These are phyloP conservation scores for Tragelaphus eurycerus DNA, from an alignment of 2,797 vertebrate genomes.

Conservation along the genomic window DNA sequence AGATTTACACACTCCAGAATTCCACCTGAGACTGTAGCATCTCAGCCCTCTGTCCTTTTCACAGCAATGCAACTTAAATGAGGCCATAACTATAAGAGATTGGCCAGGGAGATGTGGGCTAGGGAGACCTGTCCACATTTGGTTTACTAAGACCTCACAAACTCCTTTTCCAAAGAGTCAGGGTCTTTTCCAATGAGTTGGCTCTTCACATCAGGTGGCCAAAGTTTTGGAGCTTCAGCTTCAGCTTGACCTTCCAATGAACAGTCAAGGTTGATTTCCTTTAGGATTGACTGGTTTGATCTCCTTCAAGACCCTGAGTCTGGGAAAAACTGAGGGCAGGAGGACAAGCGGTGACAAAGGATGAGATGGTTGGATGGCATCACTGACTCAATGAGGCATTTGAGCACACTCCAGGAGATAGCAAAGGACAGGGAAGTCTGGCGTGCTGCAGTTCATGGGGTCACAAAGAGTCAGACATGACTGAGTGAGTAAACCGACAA, in stretches of 20 bases:
- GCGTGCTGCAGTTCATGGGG: not conserved
- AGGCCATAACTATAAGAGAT: conserved; percentile 1
- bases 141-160: not conserved
- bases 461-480: not conserved
- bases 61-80: not conserved
- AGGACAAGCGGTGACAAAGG: not conserved
- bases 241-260: not conserved
- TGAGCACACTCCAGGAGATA: not conserved
- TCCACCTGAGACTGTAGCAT: not conserved
- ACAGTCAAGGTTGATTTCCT: not conserved
- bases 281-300: not conserved
- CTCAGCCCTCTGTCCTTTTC: not conserved
- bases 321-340: not conserved
- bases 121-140: not conserved
- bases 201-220: not conserved
- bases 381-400: not conserved
- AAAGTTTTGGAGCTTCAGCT: not conserved
- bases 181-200: not conserved
- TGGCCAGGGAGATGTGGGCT: not conserved
- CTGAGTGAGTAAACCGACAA: not conserved
- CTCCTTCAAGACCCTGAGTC: not conserved
- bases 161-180: not conserved
- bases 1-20: not conserved
- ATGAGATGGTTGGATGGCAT: not conserved
- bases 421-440: not conserved